Conservation (phyloP, 2,797 vertebrate species). For the Syngnathus acus region DNA sequence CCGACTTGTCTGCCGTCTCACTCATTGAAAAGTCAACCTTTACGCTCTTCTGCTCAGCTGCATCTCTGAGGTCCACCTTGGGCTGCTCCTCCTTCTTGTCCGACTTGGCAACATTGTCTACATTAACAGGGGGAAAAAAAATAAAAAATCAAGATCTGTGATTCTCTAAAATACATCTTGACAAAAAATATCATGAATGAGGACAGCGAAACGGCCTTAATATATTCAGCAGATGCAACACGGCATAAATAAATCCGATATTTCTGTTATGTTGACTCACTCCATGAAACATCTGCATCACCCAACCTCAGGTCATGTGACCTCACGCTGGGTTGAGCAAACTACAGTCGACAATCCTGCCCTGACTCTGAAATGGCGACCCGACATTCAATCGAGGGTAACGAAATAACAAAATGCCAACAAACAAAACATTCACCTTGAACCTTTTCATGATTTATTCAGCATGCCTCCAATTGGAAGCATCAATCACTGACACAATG, state of each 20-base stretch:
- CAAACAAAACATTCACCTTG: neutral
- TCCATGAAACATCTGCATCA: conserved; percentile 21
- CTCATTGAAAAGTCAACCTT: conserved; percentile 38
- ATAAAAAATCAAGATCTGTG: neutral
- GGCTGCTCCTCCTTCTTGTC: conserved; percentile 42
- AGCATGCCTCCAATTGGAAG: neutral
- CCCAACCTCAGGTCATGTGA: conserved; percentile 28
- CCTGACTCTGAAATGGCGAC: too few relatives aligned
- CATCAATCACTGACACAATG: neutral
- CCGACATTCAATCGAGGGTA: neutral
- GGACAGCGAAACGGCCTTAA: neutral
- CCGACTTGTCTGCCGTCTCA: conserved; percentile 33
- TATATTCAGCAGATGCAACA: neutral
- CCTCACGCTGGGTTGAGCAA: neutral
- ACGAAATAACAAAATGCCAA: neutral
- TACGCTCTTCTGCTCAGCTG: conserved; percentile 37
- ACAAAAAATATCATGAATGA: neutral
- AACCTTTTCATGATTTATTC: neutral
- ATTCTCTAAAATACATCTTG: neutral
- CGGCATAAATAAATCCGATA: neutral
- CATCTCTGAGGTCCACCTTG: conserved; percentile 29
- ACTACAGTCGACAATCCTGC: neutral
- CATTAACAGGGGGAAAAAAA: conserved; percentile 41
- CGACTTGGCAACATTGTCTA: conserved; percentile 43
- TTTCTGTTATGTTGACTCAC: conserved; percentile 18